Conservation (phyloP, 2,113 vertebrate genomes). For the Irena cyanogastra region DNA sequence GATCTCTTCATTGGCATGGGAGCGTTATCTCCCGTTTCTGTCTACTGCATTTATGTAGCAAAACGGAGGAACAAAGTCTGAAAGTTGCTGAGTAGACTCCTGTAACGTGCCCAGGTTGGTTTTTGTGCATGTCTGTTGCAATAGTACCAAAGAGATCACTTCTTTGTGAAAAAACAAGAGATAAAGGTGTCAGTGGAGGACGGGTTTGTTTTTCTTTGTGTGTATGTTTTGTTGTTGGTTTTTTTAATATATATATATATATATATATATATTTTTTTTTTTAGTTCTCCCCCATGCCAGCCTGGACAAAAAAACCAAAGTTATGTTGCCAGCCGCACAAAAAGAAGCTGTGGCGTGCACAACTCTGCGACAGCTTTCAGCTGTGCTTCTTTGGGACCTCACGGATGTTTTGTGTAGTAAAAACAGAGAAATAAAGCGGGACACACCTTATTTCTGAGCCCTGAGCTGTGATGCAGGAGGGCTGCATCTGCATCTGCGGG, state of each 20-base stretch:
- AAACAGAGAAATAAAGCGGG: background rate
- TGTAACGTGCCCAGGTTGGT: background rate
- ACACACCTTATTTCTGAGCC: conserved; percentile 17
- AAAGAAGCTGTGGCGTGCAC: background rate
- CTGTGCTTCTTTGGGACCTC: background rate
- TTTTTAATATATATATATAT: too few relatives aligned
- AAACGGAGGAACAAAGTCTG: conserved; percentile 38
- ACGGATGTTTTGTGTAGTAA: background rate
- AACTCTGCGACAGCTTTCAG: background rate
- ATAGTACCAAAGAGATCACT: background rate
- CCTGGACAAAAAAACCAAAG: background rate
- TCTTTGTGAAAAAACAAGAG: background rate
- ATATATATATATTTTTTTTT: too few relatives aligned
- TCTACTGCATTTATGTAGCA: background rate
- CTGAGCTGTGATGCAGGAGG: conserved; percentile 31
- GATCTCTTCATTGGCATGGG: conserved; percentile 27
- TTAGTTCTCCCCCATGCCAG: background rate
- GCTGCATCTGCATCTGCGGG: conserved; percentile 49
- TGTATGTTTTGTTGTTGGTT: too few relatives aligned
- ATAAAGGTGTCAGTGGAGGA: background rate
- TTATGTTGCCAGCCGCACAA: background rate
- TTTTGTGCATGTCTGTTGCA: too few relatives aligned
- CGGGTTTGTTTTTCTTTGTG: too few relatives aligned
- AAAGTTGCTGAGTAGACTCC: background rate
- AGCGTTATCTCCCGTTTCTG: conserved; percentile 2